A percentile compares a stretch with the other conserved stretches of the same genome.
Evolutionary conservation across 2,113 vertebrate species (phyloP).

Genomic region (Oryzias woworae): DNA sequence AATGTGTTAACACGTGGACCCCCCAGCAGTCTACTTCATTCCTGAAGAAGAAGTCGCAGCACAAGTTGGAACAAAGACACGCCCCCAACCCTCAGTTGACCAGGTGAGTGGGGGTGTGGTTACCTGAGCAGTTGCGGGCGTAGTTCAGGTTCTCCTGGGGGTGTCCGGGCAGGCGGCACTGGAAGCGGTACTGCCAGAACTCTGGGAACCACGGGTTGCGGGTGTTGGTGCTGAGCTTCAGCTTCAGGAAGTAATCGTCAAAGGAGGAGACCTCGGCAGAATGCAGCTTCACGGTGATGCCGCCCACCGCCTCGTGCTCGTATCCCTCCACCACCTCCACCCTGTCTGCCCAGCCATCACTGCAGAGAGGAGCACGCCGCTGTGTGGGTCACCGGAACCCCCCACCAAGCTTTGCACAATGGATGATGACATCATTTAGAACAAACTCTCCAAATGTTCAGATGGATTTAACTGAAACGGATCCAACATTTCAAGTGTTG

Average conservation of each 20-base stretch:
- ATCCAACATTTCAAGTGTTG: too few relatives aligned
- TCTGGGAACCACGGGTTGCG: constrained; percentile 98
- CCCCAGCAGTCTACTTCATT: constrained; percentile 48
- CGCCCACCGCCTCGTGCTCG: constrained; percentile 92
- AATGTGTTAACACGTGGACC: constrained; percentile 51
- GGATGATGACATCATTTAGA: too few relatives aligned
- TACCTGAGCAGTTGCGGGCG: constrained; percentile 93
- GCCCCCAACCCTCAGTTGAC: too few relatives aligned
- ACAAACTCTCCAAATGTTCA: too few relatives aligned
- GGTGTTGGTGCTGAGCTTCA: constrained; percentile 88
- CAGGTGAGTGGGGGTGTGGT: neutral
- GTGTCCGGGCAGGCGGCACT: constrained; percentile 92
- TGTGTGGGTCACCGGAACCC: neutral
- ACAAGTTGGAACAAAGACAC: too few relatives aligned
- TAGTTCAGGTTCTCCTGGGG: constrained; percentile 89
- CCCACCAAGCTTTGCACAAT: too few relatives aligned
- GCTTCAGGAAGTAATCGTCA: constrained; percentile 91
- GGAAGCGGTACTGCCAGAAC: constrained; percentile 98
- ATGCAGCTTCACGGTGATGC: constrained; percentile 95
- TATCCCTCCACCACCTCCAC: constrained; percentile 98
- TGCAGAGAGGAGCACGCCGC: constrained; percentile 55
- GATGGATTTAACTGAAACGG: too few relatives aligned
- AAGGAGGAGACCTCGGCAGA: constrained; percentile 93
- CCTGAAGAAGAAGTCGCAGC: constrained; percentile 45
- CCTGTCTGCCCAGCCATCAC: constrained; percentile 97